These are phyloP conservation scores for Caenorhabditis japonica DNA, from an alignment of 2,888 invertebrate genomes.

Conservation along the genomic window DNA sequence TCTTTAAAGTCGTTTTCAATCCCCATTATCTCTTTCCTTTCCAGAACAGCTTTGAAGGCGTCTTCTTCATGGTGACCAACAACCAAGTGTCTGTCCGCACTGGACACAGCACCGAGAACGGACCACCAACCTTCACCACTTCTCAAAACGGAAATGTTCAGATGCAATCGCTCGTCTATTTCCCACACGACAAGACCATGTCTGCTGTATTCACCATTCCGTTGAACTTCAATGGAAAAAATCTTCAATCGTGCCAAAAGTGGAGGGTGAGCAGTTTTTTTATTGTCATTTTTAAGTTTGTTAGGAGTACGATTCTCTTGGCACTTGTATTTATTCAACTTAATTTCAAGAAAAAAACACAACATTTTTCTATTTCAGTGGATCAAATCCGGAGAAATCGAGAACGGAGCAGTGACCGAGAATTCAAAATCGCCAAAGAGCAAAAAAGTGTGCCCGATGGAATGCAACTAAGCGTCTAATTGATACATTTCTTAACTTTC, in stretches of 20 bases:
- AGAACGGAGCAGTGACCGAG: constrained; percentile 21
- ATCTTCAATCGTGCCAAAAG: constrained; percentile 40
- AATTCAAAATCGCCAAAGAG: constrained; percentile 34
- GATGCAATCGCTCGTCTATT: constrained; percentile 30
- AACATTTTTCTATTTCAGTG: constrained; percentile 23
- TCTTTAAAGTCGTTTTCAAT: too few relatives aligned
- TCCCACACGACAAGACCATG: constrained; percentile 42
- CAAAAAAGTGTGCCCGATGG: constrained; percentile 49
- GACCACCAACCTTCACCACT: constrained; percentile 30
- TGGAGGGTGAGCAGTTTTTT: constrained; percentile 28
- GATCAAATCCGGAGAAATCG: constrained; percentile 43
- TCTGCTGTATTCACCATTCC: constrained; percentile 28
- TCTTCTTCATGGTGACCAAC: constrained; percentile 47
- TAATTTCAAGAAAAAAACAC: background rate
- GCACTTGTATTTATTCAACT: background rate
- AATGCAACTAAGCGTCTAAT: constrained; percentile 30
- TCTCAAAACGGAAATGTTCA: constrained; percentile 11
- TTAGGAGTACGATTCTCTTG: too few relatives aligned
- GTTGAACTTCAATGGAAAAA: constrained; percentile 30
- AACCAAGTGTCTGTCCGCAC: constrained; percentile 40
- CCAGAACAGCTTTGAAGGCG: constrained; percentile 36
- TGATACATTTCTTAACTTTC: background rate
- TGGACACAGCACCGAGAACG: constrained; percentile 34
- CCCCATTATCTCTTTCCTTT: background rate
- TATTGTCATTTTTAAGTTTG: background rate